These are phyloP conservation scores for Homarus gammarus DNA, from an alignment of 2,888 invertebrate genomes.

Conservation along the genomic window DNA sequence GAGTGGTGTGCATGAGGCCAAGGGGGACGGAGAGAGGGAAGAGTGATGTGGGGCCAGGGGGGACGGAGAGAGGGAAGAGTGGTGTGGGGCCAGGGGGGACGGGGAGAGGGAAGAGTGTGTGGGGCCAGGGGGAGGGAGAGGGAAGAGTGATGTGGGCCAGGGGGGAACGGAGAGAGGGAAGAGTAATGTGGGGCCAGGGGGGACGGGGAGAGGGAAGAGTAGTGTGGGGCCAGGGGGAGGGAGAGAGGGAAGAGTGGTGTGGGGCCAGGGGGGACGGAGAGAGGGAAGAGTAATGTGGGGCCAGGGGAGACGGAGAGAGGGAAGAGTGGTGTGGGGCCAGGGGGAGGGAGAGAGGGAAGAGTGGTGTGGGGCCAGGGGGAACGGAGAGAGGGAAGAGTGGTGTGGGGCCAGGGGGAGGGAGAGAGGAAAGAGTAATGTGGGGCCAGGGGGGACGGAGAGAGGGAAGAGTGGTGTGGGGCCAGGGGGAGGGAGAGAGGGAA, in stretches of 20 bases:
- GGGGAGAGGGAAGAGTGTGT: background rate
- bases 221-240: too few species aligned
- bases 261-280: background rate
- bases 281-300: background rate
- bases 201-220: background rate
- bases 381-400: background rate
- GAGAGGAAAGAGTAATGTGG: too few species aligned
- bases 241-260: background rate
- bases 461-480: too few species aligned
- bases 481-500: background rate
- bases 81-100: background rate
- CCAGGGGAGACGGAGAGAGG: background rate
- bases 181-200: background rate
- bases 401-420: background rate
- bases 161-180: background rate
- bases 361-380: background rate
- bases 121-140: background rate
- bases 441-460: too few species aligned
- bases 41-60: background rate
- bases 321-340: background rate
- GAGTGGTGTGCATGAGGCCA: background rate
- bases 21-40: too few species aligned
- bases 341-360: background rate
- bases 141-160: too few species aligned
- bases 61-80: background rate